Evolutionary conservation across 2,888 invertebrate species (phyloP), one percentile per base, ranked within the genome.

Genomic region (Hirtodrosophila duncani): DNA sequence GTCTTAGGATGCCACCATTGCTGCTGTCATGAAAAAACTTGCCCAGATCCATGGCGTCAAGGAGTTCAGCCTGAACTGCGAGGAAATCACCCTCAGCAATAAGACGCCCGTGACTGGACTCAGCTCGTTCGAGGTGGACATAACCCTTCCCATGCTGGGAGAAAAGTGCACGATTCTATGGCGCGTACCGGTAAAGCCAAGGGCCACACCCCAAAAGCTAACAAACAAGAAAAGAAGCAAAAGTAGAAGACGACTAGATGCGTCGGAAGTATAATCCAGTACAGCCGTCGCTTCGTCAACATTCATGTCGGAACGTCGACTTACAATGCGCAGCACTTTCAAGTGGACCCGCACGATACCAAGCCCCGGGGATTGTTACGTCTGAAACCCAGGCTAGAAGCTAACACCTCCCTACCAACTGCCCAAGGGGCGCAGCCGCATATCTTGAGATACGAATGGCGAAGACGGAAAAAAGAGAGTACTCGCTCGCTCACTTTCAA

Each of bases 141-240:
- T 94, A 52, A 94, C 92, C 68, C 90, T 96, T 29, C 92, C 95
- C 83, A 88, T 98, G 83, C 91, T 93, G 69, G 98, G 98, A 93
- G 97, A 97, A 99, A 99, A 91, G 99, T 99, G 81, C 99, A 99
- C 89, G 99, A 99, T 84, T 99, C 99, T 65, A 89, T 99, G 83
- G 99, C 99, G 89, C 99, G 99, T 93, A 99, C 99, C 85, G 99
- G 99, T 90, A 99, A 99, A 90, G 99, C 99, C 43, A 98, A 98
- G 88, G 99, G 99, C 66, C 99, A 99, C 88, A 99, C 99, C 10
- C 99, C 99, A 16, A 99, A 99, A 90, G 97, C 98, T 65, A 99
- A 99, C 81, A 98, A 98, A 85, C 96, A 97, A 87, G 99, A 99
- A 85, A 99, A 98, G 90, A 98, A 96, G 87, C n/a, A n/a, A n/a